Percentiles rank a stretch among this genome's conserved stretches.
Conservation (phyloP, 2,888 invertebrate genomes). For the Portevinia maculata region DNA sequence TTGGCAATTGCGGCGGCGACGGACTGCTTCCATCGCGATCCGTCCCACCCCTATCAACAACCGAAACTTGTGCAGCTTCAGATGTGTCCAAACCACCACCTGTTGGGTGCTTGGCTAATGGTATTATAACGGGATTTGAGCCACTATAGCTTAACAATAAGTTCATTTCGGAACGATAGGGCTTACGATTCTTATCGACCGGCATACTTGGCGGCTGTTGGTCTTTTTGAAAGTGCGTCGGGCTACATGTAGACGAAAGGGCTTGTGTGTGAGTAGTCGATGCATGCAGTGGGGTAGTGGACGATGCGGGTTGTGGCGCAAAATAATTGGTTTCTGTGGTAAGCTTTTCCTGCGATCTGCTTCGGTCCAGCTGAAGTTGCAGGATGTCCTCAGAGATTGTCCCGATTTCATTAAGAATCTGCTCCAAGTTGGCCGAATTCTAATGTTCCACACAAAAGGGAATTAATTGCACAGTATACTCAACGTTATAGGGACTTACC, state of each 20-base stretch:
- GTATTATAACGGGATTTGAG: constrained; percentile 78
- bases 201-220: constrained; percentile 28
- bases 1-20: constrained; percentile 81
- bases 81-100: constrained; percentile 9
- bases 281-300: constrained; percentile 19
- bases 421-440: constrained; percentile 87
- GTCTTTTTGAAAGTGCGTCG: constrained; percentile 24
- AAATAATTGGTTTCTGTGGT: constrained; percentile 27
- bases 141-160: constrained; percentile 81
- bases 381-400: constrained; percentile 83
- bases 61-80: constrained; percentile 32
- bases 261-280: constrained; percentile 55
- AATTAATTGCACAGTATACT: neutral
- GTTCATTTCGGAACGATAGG: constrained; percentile 83
- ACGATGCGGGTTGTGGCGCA: no score
- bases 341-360: constrained; percentile 78
- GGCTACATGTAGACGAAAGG: constrained; percentile 33
- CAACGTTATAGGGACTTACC: no score
- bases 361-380: constrained; percentile 80
- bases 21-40: constrained; percentile 77
- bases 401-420: constrained; percentile 87
- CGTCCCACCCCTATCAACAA: constrained; percentile 22
- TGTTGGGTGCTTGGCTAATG: constrained; percentile 57
- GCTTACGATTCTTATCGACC: constrained; percentile 78
- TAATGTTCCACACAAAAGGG: constrained; percentile 46